These are phyloP conservation scores for Diplazon laetatorius DNA, from an alignment of 2,888 invertebrate genomes.

Conservation along the genomic window DNA sequence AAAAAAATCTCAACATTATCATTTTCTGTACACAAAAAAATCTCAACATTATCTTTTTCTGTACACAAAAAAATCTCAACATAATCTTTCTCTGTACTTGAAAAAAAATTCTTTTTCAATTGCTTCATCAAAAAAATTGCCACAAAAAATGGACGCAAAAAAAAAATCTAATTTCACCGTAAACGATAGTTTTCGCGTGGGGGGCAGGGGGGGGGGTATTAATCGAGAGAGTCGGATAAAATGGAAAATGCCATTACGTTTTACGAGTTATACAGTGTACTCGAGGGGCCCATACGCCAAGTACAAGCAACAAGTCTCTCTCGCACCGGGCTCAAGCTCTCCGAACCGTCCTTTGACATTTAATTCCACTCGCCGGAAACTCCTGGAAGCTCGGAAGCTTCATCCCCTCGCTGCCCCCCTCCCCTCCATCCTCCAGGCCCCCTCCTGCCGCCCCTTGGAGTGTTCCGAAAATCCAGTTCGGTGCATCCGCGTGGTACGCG, in stretches of 20 bases:
- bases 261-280: constrained; percentile 25
- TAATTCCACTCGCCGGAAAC: constrained; percentile 60
- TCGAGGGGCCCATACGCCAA: constrained; percentile 41
- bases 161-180: background rate
- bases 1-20: no score
- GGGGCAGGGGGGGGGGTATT: no score
- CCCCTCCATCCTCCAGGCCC: no score
- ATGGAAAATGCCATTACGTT: constrained; percentile 45
- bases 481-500: constrained; percentile 35
- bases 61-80: no score
- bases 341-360: constrained; percentile 63
- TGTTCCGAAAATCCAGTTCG: constrained; percentile 35
- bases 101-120: no score
- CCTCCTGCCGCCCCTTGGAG: no score
- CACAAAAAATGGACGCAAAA: no score
- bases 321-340: constrained; percentile 50
- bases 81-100: no score
- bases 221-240: constrained; percentile 35
- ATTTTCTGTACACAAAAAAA: no score
- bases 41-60: no score
- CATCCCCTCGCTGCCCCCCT: no score
- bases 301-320: constrained; percentile 62
- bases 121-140: no score
- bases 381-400: constrained; percentile 56
- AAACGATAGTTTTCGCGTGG: background rate